Conservation (phyloP, 92 coral and sea anemone species). For the Epizoanthus fatuus region DNA sequence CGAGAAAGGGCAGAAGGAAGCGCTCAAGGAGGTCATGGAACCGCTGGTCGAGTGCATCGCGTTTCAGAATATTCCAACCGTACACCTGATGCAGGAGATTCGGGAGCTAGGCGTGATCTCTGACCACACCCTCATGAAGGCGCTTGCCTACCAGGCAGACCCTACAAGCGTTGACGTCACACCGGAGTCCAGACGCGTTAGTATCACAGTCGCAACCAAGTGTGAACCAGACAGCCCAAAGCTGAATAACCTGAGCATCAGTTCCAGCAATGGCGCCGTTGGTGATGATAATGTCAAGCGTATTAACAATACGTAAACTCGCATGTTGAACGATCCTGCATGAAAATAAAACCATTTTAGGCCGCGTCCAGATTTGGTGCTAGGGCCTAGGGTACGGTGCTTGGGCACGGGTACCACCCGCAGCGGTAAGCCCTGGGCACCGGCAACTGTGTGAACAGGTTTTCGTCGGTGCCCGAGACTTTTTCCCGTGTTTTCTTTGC, state of each 20-base stretch:
- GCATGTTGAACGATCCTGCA: no score
- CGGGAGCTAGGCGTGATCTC: slow-evolving; percentile 70
- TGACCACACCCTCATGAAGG: slow-evolving; percentile 66
- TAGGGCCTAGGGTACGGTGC: no score
- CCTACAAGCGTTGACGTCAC: slow-evolving; percentile 55
- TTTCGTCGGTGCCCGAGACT: no score
- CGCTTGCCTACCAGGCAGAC: slow-evolving; percentile 78
- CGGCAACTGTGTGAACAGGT: no score
- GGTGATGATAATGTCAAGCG: slow-evolving; percentile 9
- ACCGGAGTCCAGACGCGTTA: slow-evolving; percentile 37
- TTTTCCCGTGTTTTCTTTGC: no score
- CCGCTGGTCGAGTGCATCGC: slow-evolving; percentile 76
- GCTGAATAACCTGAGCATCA: slow-evolving; percentile 25
- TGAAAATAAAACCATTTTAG: no score
- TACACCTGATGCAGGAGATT: slow-evolving; percentile 67
- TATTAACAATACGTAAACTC: slow-evolving; percentile 8
- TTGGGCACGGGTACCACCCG: no score
- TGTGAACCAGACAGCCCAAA: slow-evolving; percentile 3
- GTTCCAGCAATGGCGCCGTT: slow-evolving; percentile 2
- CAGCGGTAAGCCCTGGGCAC: no score
- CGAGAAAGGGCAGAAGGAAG: slow-evolving; percentile 21
- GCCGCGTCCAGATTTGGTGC: no score
- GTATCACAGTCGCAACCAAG: not conserved
- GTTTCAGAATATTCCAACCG: slow-evolving; percentile 70
- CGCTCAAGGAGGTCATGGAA: slow-evolving; percentile 56